phyloP scores from a whole-genome alignment of 2,888 invertebrate species.

The Harpagoxenus sublaevis region DNA sequence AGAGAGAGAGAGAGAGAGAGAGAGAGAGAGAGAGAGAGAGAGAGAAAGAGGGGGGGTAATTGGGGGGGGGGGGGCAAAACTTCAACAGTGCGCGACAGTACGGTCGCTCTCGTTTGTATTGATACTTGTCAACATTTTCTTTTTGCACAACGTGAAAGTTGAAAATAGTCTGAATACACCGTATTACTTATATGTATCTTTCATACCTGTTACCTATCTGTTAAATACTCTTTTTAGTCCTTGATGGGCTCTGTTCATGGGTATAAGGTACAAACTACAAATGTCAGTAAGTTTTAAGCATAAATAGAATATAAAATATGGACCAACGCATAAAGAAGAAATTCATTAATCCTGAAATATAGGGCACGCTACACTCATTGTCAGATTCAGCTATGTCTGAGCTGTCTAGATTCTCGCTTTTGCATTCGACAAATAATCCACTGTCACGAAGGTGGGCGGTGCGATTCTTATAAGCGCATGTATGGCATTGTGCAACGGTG shows the following conservation, averaged over 20 bases:
- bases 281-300: neutral
- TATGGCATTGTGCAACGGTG: constrained; percentile 55
- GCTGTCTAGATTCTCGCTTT: constrained; percentile 59
- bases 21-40: neutral
- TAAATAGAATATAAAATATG: neutral
- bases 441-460: constrained; percentile 69
- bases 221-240: neutral
- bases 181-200: neutral
- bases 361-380: constrained; percentile 4
- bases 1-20: neutral
- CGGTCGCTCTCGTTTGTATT: neutral
- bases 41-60: neutral
- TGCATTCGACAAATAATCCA: constrained; percentile 67
- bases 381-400: constrained; percentile 14
- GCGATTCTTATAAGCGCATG: constrained; percentile 56
- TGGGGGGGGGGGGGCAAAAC: neutral
- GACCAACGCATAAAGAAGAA: neutral
- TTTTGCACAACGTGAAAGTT: neutral
- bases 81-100: neutral
- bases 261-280: neutral
- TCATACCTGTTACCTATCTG: neutral
- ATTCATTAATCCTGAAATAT: constrained; percentile 17
- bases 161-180: neutral
- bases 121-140: neutral
- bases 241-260: neutral